Percentiles rank a stretch among this genome's conserved stretches.
Conservation (phyloP, 1,140 invertebrate species). For the Zaprionus lachaisei region DNA sequence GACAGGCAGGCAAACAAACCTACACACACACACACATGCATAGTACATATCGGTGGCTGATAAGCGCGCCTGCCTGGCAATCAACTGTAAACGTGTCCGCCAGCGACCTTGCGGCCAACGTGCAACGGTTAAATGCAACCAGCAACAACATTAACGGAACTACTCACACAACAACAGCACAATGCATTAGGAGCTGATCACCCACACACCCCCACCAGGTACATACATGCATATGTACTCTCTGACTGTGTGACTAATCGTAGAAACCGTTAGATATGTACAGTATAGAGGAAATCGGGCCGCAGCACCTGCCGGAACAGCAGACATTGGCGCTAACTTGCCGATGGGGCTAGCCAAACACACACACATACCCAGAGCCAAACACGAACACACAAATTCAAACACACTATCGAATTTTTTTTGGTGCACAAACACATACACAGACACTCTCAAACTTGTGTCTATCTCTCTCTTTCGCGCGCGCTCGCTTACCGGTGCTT, state of each 20-base stretch:
- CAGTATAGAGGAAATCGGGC: slow-evolving; percentile 27
- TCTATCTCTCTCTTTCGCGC: slow-evolving; percentile 43
- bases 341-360: slow-evolving; percentile 36
- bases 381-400: slow-evolving; percentile 13
- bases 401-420: slow-evolving; percentile 5
- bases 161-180: background rate
- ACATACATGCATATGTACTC: slow-evolving; percentile 1
- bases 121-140: slow-evolving; percentile 41
- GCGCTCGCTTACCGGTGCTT: slow-evolving; percentile 38
- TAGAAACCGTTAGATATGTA: slow-evolving; percentile 30
- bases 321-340: slow-evolving; percentile 37
- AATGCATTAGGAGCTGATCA: background rate
- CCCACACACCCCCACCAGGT: background rate
- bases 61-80: slow-evolving; percentile 42
- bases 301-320: slow-evolving; percentile 47
- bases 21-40: background rate
- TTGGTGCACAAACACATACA: slow-evolving; percentile 20
- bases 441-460: slow-evolving; percentile 24
- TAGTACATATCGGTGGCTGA: slow-evolving; percentile 15
- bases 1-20: background rate
- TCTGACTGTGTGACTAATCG: slow-evolving; percentile 38
- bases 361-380: slow-evolving; percentile 1
- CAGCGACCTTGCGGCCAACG: slow-evolving; percentile 39
- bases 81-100: slow-evolving; percentile 39
- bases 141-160: slow-evolving; percentile 8